Evolutionary conservation across 1,140 invertebrate genomes (phyloP).

Genomic region (Diabrotica undecimpunctata): DNA sequence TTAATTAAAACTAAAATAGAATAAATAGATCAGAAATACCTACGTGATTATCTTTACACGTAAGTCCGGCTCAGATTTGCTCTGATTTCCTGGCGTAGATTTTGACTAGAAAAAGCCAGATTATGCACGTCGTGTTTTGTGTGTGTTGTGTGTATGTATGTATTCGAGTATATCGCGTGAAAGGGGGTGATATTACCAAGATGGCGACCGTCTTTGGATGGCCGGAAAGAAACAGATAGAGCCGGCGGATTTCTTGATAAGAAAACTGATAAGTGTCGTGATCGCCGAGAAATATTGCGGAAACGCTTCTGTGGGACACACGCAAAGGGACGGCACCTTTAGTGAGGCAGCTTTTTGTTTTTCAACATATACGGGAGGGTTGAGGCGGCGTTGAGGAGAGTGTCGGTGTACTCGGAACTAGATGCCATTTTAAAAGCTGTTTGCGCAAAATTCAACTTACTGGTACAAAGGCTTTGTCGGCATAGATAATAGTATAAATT

Average conservation of each 20-base stretch:
- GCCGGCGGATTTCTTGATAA: conserved; percentile 28
- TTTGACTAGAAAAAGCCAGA: conserved; percentile 14
- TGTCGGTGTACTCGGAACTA: not conserved
- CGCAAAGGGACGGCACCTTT: conserved; percentile 16
- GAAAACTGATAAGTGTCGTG: conserved; percentile 33
- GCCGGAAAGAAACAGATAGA: conserved; percentile 32
- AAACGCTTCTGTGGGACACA: conserved; percentile 29
- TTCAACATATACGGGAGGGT: not conserved
- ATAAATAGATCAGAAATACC: no score
- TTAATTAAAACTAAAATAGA: no score
- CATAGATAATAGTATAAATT: no score
- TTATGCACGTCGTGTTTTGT: conserved; percentile 8
- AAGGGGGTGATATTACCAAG: conserved; percentile 23
- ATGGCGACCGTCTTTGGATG: conserved; percentile 24
- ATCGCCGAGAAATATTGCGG: conserved; percentile 31
- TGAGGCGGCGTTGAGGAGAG: not conserved
- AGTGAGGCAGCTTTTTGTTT: not conserved
- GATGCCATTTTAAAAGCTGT: no score
- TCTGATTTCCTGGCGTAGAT: conserved; percentile 6
- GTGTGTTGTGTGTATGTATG: conserved; percentile 8
- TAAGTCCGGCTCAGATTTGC: not conserved
- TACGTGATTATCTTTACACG: no score
- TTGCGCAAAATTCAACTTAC: no score
- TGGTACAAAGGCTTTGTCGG: no score
- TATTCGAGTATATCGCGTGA: conserved; percentile 18